phyloP scores from a whole-genome alignment of 2,888 invertebrate genomes.

The Adineta ricciae region DNA sequence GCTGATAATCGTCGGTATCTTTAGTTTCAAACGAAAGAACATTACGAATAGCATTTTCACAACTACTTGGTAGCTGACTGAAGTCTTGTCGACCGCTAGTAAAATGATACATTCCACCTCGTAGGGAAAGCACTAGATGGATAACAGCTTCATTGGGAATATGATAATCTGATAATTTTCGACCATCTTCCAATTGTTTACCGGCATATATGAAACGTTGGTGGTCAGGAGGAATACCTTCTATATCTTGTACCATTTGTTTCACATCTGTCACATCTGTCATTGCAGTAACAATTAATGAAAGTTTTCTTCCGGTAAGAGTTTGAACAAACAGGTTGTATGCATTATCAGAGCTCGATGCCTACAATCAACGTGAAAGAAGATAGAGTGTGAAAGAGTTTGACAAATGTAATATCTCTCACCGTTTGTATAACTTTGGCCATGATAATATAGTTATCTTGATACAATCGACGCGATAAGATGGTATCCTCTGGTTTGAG shows the following conservation, averaged over 20 bases:
- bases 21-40: not conserved
- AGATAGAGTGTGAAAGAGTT: too few species aligned
- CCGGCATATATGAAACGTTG: slow-evolving; percentile 65
- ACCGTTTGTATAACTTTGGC: not conserved
- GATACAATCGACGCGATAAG: not conserved
- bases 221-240: slow-evolving; percentile 76
- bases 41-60: not conserved
- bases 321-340: slow-evolving; percentile 65
- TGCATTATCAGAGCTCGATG: too few species aligned
- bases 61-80: not conserved
- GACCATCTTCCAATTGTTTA: slow-evolving; percentile 58
- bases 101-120: slow-evolving; percentile 44
- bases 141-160: slow-evolving; percentile 68
- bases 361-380: too few species aligned
- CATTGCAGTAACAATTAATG: slow-evolving; percentile 62
- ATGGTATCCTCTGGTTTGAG: not conserved
- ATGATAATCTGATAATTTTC: slow-evolving; percentile 58
- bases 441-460: too few species aligned
- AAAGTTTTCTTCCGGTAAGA: slow-evolving; percentile 81
- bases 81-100: not conserved
- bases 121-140: slow-evolving; percentile 72
- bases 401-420: not conserved
- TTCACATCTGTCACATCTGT: slow-evolving; percentile 38
- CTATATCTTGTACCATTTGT: slow-evolving; percentile 79
- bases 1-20: not conserved